Conservation (phyloP, 2,888 invertebrate genomes). For the Agrotis puta region DNA sequence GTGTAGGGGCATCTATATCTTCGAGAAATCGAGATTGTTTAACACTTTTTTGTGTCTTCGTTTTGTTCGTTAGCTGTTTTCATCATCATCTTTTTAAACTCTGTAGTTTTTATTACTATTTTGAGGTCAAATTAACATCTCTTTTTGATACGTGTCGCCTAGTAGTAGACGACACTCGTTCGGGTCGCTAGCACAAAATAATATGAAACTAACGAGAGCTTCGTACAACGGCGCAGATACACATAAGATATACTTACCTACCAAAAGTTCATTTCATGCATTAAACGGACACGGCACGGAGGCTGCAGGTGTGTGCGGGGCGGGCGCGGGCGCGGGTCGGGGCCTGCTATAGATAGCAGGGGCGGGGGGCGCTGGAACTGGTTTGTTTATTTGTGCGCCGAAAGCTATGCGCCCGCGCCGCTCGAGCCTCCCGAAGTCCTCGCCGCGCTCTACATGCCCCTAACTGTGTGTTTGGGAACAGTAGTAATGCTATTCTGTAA, state of each 20-base stretch:
- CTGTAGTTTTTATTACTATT: background rate
- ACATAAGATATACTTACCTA: conserved; percentile 26
- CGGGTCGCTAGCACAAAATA: background rate
- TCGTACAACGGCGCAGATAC: conserved; percentile 43
- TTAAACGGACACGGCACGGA: conserved; percentile 71
- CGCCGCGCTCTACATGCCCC: conserved; percentile 13
- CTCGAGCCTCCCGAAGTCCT: conserved; percentile 18
- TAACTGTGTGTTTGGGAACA: conserved; percentile 45
- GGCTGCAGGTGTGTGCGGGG: conserved; percentile 66
- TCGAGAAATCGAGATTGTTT: no score
- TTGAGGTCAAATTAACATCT: background rate
- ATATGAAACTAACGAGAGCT: conserved; percentile 24
- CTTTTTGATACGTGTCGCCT: background rate
- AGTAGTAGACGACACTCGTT: background rate
- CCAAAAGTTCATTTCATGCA: conserved; percentile 76
- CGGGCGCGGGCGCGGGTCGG: conserved; percentile 11
- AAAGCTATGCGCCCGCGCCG: conserved; percentile 73
- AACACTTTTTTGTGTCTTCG: background rate
- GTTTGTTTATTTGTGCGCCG: conserved; percentile 86
- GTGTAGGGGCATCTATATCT: background rate
- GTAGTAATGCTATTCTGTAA: background rate
- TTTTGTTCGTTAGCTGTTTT: background rate
- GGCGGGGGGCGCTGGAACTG: conserved; percentile 74
- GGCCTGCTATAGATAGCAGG: conserved; percentile 48
- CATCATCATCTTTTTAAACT: background rate